Evolutionary conservation across 2,113 vertebrate genomes (phyloP), one percentile per base, ranked within the genome.

Genomic region (Macrotus californicus): DNA sequence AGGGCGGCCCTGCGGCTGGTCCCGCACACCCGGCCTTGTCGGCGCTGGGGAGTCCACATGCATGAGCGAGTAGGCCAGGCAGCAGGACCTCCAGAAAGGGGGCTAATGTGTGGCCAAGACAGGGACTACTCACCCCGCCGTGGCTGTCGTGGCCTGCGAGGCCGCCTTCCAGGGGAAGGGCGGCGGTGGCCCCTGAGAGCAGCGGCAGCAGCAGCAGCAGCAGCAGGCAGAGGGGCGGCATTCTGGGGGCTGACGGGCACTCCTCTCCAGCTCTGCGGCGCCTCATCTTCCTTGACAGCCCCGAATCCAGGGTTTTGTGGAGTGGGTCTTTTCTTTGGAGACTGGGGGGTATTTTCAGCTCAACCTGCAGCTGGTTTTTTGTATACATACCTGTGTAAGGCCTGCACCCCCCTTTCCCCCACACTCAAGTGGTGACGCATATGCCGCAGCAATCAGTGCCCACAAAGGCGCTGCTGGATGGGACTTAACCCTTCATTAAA

Each of bases 51-150:
- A 29, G 29, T 19, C 36, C 84, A 21, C 26, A 8, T 52, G 14
- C n/a, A 14, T 18, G 54, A 26, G 69, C 87, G 6, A 7, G 41
- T 3, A 54, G 4, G 7, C 73, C 31, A 26, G 46, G 54, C 22
- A 59, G n/a, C 36, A 9, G 39, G 18, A 41, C 12, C 12, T 14
- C 15, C 69, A 15, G 52, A 36, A 4, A 61, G 46, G 21, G 2
- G 52, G 52, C 76, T 29, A 39, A 34, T 14, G 7, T 1, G 10
- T 2, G 5, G 50, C 87, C 7, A 1, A 31, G 9, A 9, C 13
- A 2, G 66, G 41, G 34, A 5, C 86, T 56, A 97, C 98, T 97
- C 95, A 98, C 98, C 98, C 87, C 59, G 7, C 95, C 90, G 56
- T 8, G 39, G 18, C 80, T 14, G 82, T 91, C 77, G 19, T 89